Conservation (phyloP, 2,888 invertebrate genomes). For the Strigamia transsilvanica region DNA sequence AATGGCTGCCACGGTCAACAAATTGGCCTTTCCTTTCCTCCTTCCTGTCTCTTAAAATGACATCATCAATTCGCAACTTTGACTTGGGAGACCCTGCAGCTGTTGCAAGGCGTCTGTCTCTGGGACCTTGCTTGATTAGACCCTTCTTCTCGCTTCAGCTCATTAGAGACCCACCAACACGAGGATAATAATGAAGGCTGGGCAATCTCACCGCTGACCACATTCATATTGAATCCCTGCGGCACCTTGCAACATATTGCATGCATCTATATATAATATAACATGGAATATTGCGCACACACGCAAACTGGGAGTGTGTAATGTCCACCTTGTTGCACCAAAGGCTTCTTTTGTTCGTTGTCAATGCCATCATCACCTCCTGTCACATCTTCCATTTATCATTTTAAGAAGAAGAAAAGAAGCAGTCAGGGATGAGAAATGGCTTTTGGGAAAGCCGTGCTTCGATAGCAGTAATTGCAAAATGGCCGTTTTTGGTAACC, state of each 20-base stretch:
- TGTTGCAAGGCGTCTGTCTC: not conserved
- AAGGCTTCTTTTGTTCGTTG: not conserved
- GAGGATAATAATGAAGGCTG: conserved; percentile 20
- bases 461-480: not conserved
- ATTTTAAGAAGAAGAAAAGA: not conserved
- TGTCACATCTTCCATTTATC: not conserved
- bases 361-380: conserved; percentile 8
- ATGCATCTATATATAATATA: conserved; percentile 11
- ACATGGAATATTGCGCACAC: not conserved
- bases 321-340: not conserved
- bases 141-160: conserved; percentile 19
- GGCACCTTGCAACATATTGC: conserved; percentile 22
- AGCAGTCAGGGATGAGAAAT: not conserved
- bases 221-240: conserved; percentile 22
- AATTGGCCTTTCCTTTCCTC: no score
- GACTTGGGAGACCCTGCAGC: not conserved
- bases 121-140: conserved; percentile 24
- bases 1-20: no score
- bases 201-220: conserved; percentile 31
- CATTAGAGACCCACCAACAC: conserved; percentile 38
- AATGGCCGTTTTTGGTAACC: no score
- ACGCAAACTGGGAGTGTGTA: not conserved
- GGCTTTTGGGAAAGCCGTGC: not conserved
- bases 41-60: not conserved
- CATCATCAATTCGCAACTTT: not conserved